Evolutionary conservation across 2,888 invertebrate species (phyloP), one percentile per base, ranked within the genome.

Genomic region (Caenorhabditis doughertyi): DNA sequence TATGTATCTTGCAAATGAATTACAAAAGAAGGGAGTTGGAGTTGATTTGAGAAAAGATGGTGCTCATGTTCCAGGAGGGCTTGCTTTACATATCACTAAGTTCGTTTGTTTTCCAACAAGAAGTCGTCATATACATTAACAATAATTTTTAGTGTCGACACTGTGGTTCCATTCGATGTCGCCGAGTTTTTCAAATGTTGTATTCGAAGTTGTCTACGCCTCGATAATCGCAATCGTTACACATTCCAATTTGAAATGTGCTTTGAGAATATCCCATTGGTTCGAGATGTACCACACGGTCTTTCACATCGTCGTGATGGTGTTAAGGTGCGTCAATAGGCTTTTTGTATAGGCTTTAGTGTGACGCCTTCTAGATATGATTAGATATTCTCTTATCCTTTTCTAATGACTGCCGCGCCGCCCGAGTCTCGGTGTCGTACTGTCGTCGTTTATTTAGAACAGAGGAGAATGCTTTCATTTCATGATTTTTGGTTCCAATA

Each of bases 231-330:
- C 5, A 47, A 49, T 3, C 81, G 84, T 21, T 55, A 81, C 18
- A 51, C 71, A 4, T 90, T 87, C 85, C 87, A 85, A 29, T 87
- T 90, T 44, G 90, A 90, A 73, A 88, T 88, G 77, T 86, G 87
- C 49, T 86, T 90, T 64, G 74, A 81, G 18, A 85, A 88, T 58
- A 82, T 83, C 35, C 90, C 89, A 5, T 76, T 90, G 25, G 83
- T 88, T 49, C 74, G 85, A 23, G 88, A 89, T 51, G 80, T 83
- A 29, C 83, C 84, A 11, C 73, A 81, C 42, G 83, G 84, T 8
- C 58, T 79, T 18, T 56, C 76, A 11, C 82, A 79, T 64, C 72
- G 79, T 44, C 62, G 79, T 13, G 56, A 60, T 29, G 82, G 82
- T 32, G 62, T 35, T n/a, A 62, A 67, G 73, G 82, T 79, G 18